Conservation (phyloP, 30 jellyfish, hydroid and myxozoan species). For the Phacellophora camtschatica region DNA sequence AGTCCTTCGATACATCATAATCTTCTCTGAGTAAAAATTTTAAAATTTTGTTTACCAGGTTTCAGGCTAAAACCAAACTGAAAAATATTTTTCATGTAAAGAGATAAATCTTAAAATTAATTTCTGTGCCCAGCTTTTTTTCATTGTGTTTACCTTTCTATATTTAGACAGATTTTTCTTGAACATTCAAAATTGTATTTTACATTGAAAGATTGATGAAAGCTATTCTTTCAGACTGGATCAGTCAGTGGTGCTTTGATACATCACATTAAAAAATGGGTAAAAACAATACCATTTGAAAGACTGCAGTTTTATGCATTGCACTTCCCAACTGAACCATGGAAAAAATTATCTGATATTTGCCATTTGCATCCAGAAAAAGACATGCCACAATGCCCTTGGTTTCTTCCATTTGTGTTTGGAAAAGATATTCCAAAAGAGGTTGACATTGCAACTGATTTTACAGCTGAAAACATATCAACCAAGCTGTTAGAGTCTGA, state of each 20-base stretch:
- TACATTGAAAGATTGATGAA: no score
- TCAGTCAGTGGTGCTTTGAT: conserved; percentile 59
- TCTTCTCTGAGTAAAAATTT: no score
- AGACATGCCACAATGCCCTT: conserved; percentile 71
- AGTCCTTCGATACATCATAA: no score
- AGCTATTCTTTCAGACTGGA: no score
- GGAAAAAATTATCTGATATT: conserved; percentile 71
- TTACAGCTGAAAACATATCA: conserved; percentile 41
- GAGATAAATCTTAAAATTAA: no score
- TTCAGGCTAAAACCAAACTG: no score
- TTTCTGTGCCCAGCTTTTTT: no score
- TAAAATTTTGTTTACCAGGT: no score
- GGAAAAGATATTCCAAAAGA: conserved; percentile 42
- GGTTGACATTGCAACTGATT: neutral
- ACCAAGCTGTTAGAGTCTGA: conserved; percentile 35
- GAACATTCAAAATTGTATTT: no score
- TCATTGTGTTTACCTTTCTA: no score
- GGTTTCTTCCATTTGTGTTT: conserved; percentile 61
- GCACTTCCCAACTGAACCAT: conserved; percentile 68
- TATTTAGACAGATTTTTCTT: no score
- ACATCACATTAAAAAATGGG: conserved; percentile 52
- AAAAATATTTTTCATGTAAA: no score
- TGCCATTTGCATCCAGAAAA: conserved; percentile 66
- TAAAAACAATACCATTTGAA: conserved; percentile 29
- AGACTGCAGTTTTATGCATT: conserved; percentile 51